These are phyloP conservation scores for Nemoura dubitans DNA, from an alignment of 2,888 invertebrate genomes.

Conservation along the genomic window DNA sequence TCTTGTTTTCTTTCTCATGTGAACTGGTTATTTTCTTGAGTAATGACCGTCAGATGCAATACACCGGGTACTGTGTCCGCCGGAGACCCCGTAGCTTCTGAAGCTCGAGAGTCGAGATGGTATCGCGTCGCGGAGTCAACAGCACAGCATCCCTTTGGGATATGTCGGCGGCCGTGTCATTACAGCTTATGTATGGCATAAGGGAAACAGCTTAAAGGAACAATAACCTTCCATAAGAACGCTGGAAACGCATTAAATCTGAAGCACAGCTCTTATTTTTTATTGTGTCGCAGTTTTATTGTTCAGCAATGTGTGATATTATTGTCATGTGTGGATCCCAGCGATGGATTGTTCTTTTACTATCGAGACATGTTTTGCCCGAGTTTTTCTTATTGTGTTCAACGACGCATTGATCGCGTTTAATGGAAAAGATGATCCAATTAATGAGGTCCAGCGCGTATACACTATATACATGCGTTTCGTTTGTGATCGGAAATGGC, in stretches of 20 bases:
- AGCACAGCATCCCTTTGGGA: slow-evolving; percentile 7
- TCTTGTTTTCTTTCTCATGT: slow-evolving; percentile 12
- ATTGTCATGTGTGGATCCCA: background rate
- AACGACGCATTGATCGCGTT: background rate
- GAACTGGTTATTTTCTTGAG: slow-evolving; percentile 12
- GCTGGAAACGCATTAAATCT: slow-evolving; percentile 21
- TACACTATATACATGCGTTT: background rate
- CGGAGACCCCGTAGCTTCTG: background rate
- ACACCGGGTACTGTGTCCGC: background rate
- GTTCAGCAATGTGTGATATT: slow-evolving; percentile 17
- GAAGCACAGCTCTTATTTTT: slow-evolving; percentile 21
- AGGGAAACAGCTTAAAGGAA: slow-evolving; percentile 28
- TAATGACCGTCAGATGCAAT: slow-evolving; percentile 12
- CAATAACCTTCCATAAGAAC: slow-evolving; percentile 19
- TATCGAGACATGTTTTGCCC: background rate
- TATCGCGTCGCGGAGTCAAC: background rate
- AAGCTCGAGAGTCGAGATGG: no score
- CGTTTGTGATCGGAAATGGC: background rate
- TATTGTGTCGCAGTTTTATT: slow-evolving; percentile 1
- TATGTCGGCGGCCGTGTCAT: slow-evolving; percentile 14
- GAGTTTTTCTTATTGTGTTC: background rate
- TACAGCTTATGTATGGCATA: slow-evolving; percentile 22
- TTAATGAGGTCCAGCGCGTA: background rate
- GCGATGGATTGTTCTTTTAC: background rate
- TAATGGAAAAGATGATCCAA: background rate